Percentiles rank a stretch among this genome's conserved stretches.
These are phyloP conservation scores for Leptinotarsa haldemani DNA, from an alignment of 2,888 invertebrate genomes.

Conservation along the genomic window DNA sequence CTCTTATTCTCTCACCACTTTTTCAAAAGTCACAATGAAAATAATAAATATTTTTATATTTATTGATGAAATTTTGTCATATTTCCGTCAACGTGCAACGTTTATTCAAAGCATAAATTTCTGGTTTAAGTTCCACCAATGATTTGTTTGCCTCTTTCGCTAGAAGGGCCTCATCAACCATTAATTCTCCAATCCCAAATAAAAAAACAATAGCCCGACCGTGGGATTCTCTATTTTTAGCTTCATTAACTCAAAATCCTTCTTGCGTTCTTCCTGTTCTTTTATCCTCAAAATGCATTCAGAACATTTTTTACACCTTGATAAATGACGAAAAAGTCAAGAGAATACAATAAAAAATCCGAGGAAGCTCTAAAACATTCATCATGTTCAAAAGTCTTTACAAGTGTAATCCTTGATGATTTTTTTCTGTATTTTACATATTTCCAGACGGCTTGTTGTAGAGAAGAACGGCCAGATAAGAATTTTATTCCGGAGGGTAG, in stretches of 20 bases:
- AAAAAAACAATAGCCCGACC: conserved; percentile 4
- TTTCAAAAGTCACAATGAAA: too few relatives aligned
- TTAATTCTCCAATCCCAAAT: background rate
- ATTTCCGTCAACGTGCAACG: too few relatives aligned
- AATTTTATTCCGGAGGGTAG: conserved; percentile 40
- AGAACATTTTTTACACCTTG: conserved; percentile 19
- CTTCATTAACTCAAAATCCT: conserved; percentile 9
- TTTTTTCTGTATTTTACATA: conserved; percentile 43
- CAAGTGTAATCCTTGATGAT: conserved; percentile 42
- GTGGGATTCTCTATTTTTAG: conserved; percentile 9
- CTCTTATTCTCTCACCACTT: too few relatives aligned
- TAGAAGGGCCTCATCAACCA: background rate
- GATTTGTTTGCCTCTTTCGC: background rate
- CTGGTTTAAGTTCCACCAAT: background rate
- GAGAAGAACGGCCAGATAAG: conserved; percentile 41
- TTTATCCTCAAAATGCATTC: conserved; percentile 8
- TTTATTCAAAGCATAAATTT: background rate
- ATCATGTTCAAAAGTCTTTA: conserved; percentile 43
- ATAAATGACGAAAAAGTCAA: conserved; percentile 38
- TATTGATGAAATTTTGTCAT: too few relatives aligned
- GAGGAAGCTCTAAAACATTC: conserved; percentile 43
- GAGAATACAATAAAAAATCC: conserved; percentile 37
- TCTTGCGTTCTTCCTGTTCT: conserved; percentile 10
- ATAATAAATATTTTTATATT: too few relatives aligned
- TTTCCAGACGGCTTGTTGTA: conserved; percentile 31